phyloP scores from a whole-genome alignment of 2,113 vertebrate species.

The Sinosuthora webbiana region DNA sequence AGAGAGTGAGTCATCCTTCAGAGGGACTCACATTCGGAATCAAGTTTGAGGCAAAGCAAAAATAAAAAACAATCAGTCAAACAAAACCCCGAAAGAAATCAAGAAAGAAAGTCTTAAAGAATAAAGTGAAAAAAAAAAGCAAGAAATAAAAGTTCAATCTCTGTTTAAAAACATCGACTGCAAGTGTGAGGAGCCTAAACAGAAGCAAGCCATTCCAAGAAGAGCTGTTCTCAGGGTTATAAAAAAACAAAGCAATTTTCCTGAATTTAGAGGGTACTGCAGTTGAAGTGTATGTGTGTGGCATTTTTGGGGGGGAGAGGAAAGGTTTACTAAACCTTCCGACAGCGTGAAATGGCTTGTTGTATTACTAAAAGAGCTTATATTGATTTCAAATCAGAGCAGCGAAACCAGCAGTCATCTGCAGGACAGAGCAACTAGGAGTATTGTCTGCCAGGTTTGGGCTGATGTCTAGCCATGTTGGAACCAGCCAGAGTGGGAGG shows the following conservation, averaged over 20 bases:
- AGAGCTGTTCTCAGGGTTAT: neutral
- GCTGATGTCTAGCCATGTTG: slow-evolving; percentile 9
- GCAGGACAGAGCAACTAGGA: neutral
- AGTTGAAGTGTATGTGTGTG: neutral
- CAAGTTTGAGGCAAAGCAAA: neutral
- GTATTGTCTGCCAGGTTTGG: neutral
- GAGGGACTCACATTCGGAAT: neutral
- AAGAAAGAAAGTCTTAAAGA: neutral
- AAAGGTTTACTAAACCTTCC: neutral
- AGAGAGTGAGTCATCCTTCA: neutral
- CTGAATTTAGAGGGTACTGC: neutral
- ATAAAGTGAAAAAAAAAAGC: neutral
- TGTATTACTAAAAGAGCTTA: neutral
- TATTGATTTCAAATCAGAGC: neutral
- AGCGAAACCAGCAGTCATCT: neutral
- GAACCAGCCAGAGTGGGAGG: neutral
- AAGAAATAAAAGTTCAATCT: neutral
- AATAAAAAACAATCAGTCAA: neutral
- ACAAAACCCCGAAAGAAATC: neutral
- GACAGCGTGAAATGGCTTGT: neutral
- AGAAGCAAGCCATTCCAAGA: neutral
- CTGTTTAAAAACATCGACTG: neutral
- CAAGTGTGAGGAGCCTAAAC: neutral
- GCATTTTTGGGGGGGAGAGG: neutral
- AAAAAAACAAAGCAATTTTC: neutral